phyloP scores from a whole-genome alignment of 2,797 vertebrate species.

The Protonibea diacanthus region DNA sequence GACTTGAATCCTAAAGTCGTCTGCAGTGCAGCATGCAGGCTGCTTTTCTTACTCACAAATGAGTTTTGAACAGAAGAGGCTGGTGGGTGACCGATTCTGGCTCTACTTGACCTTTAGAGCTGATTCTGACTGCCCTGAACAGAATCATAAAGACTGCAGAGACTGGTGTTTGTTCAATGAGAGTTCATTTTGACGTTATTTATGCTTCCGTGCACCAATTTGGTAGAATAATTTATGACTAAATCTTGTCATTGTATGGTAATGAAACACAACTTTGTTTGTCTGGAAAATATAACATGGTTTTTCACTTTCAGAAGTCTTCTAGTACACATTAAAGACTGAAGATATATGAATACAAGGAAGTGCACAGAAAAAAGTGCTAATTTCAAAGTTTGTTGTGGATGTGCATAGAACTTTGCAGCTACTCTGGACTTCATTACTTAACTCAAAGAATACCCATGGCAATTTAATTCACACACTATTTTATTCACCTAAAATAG shows the following conservation, averaged over 20 bases:
- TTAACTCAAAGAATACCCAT: background rate
- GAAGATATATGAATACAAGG: background rate
- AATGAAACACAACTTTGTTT: background rate
- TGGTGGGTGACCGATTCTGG: constrained; percentile 43
- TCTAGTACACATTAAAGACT: constrained; percentile 1
- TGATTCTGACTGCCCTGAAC: constrained; percentile 45
- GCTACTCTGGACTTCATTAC: background rate
- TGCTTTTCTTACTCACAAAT: constrained; percentile 63
- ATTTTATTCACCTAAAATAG: background rate
- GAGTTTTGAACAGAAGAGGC: constrained; percentile 61
- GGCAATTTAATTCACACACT: background rate
- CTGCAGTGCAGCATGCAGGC: constrained; percentile 13
- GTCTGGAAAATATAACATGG: background rate
- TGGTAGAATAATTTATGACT: background rate
- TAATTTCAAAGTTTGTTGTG: background rate
- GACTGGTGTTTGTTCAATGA: background rate
- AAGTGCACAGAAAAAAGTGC: background rate
- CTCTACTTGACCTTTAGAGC: constrained; percentile 71
- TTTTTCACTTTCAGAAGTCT: background rate
- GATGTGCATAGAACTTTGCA: background rate
- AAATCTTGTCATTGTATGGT: background rate
- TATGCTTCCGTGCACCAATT: constrained; percentile 2
- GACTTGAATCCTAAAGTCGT: constrained; percentile 49
- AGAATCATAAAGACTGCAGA: constrained; percentile 57
- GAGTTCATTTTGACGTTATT: constrained; percentile 21